A percentile compares a stretch with the other conserved stretches of the same genome.
These are phyloP conservation scores for Progne subis DNA, from an alignment of 2,113 vertebrate species.

Conservation along the genomic window DNA sequence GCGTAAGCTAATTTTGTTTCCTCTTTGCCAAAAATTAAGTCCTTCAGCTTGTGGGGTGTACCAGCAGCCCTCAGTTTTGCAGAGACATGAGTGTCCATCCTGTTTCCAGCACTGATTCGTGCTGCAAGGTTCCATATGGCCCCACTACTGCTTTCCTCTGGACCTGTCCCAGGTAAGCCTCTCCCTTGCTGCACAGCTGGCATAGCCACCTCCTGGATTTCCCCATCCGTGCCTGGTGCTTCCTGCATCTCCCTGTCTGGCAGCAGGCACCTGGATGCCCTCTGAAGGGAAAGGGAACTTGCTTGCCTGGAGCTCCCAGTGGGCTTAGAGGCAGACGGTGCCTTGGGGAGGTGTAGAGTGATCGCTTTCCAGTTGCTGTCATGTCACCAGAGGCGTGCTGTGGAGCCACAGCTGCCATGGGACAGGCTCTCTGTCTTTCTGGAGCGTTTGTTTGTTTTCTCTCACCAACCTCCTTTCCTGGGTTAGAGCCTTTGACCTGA, in stretches of 20 bases:
- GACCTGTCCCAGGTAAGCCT: background rate
- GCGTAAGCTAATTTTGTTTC: background rate
- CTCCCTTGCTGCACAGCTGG: background rate
- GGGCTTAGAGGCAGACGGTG: fast-evolving
- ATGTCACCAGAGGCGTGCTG: background rate
- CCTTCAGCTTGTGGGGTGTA: background rate
- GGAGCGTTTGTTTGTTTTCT: background rate
- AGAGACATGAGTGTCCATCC: background rate
- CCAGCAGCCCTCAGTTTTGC: background rate
- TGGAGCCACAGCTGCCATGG: background rate
- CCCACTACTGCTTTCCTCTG: background rate
- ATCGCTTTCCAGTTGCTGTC: background rate
- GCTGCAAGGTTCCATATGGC: fast-evolving
- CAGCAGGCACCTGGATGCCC: background rate
- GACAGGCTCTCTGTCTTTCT: background rate
- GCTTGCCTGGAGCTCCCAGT: background rate
- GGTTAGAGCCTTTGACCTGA: background rate
- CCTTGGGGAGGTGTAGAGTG: background rate
- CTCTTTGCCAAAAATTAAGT: background rate
- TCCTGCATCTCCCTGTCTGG: background rate
- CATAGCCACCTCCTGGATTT: background rate
- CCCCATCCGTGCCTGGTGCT: background rate
- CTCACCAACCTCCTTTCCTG: background rate
- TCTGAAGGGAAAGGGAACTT: background rate
- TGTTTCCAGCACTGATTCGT: background rate